phyloP scores from a whole-genome alignment of 2,888 invertebrate genomes.

The Dynastes maya region DNA sequence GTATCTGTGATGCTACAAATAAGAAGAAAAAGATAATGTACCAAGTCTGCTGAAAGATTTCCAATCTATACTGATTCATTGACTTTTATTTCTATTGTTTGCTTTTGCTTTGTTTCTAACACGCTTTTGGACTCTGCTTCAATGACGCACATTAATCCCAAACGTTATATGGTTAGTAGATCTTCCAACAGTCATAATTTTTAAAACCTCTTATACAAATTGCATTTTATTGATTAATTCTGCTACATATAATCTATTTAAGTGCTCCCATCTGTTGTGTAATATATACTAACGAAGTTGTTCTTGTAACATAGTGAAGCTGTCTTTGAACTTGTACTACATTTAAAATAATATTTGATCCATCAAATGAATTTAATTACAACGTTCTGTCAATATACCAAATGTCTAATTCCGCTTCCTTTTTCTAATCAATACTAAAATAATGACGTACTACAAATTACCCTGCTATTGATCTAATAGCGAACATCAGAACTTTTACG shows the following conservation, averaged over 20 bases:
- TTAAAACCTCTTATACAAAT: slow-evolving; percentile 5
- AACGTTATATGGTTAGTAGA: neutral
- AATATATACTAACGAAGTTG: neutral
- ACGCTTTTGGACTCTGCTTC: neutral
- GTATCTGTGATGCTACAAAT: too few species aligned
- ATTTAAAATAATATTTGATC: too few species aligned
- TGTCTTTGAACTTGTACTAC: too few species aligned
- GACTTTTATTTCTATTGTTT: too few species aligned
- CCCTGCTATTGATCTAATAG: neutral
- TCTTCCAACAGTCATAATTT: neutral
- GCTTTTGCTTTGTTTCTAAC: too few species aligned
- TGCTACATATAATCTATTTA: neutral
- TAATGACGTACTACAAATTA: slow-evolving; percentile 19
- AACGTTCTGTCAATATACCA: neutral
- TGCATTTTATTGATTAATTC: neutral
- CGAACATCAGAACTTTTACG: neutral
- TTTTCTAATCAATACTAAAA: slow-evolving; percentile 14
- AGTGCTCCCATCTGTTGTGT: neutral
- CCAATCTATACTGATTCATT: too few species aligned
- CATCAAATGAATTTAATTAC: too few species aligned
- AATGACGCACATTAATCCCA: neutral
- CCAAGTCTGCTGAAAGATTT: too few species aligned
- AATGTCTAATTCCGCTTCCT: neutral
- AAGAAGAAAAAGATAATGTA: too few species aligned
- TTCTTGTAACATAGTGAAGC: neutral